Percentiles rank a stretch among this genome's conserved stretches.
Evolutionary conservation across 1,140 invertebrate genomes (phyloP).

Genomic region (Physella acuta): DNA sequence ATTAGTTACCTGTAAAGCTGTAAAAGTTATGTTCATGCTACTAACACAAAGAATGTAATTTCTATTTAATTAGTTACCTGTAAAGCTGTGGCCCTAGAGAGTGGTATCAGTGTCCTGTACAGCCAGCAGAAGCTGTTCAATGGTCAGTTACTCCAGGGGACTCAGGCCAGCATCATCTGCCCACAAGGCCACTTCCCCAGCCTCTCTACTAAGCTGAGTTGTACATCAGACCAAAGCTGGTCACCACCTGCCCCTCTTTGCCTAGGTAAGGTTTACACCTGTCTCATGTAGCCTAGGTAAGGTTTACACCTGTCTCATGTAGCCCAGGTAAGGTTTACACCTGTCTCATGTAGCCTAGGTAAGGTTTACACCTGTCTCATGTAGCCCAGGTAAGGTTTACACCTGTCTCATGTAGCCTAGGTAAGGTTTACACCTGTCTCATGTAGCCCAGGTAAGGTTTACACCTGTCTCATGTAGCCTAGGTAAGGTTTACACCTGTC

Average conservation of each 20-base stretch:
- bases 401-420: too few relatives aligned
- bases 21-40: too few relatives aligned
- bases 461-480: too few relatives aligned
- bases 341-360: not conserved
- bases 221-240: not conserved
- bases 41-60: too few relatives aligned
- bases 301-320: not conserved
- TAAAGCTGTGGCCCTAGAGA: not conserved
- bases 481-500: too few relatives aligned
- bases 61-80: too few relatives aligned
- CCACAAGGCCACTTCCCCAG: not conserved
- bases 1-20: too few relatives aligned
- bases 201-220: not conserved
- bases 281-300: too few relatives aligned
- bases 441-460: too few relatives aligned
- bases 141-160: not conserved
- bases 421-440: too few relatives aligned
- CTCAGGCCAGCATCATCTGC: slow-evolving; percentile 1
- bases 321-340: not conserved
- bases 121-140: not conserved
- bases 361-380: not conserved
- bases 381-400: too few relatives aligned
- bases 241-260: not conserved
- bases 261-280: too few relatives aligned
- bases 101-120: not conserved